Conservation (phyloP, 2,888 invertebrate species). For the Stegophylla sp. region DNA sequence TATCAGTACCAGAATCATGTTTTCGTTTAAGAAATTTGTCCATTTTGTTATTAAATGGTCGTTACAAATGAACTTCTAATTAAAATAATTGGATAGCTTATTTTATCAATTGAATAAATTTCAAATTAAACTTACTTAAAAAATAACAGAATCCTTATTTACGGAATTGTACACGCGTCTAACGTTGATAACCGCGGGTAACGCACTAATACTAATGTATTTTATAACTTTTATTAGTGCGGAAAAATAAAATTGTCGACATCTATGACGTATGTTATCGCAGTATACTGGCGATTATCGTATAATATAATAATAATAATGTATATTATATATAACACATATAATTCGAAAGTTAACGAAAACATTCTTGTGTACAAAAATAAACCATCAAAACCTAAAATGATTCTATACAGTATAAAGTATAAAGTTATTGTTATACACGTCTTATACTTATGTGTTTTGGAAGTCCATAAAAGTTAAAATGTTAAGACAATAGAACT, state of each 20-base stretch:
- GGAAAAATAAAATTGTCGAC: constrained; percentile 21
- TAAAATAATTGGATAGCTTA: neutral
- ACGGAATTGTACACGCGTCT: constrained; percentile 6
- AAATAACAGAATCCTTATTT: constrained; percentile 20
- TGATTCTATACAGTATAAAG: neutral
- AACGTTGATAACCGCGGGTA: neutral
- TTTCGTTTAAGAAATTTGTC: constrained; percentile 26
- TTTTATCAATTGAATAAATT: constrained; percentile 18
- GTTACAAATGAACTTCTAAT: constrained; percentile 11
- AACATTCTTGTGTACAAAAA: neutral
- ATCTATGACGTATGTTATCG: constrained; percentile 2
- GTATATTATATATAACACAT: no score
- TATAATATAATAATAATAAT: neutral
- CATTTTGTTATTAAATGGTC: constrained; percentile 35
- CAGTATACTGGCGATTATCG: neutral
- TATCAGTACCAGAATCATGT: constrained; percentile 21
- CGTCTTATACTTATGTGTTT: neutral
- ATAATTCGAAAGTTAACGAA: neutral
- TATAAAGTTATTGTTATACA: neutral
- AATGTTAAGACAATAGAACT: no score
- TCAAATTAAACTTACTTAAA: constrained; percentile 13
- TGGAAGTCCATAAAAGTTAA: neutral
- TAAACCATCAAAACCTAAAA: neutral
- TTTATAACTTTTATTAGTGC: constrained; percentile 18
- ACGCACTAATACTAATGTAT: neutral